A percentile compares a stretch with the other conserved stretches of the same genome.
Conservation (phyloP, 2,888 invertebrate species). For the Achlya flavicornis region DNA sequence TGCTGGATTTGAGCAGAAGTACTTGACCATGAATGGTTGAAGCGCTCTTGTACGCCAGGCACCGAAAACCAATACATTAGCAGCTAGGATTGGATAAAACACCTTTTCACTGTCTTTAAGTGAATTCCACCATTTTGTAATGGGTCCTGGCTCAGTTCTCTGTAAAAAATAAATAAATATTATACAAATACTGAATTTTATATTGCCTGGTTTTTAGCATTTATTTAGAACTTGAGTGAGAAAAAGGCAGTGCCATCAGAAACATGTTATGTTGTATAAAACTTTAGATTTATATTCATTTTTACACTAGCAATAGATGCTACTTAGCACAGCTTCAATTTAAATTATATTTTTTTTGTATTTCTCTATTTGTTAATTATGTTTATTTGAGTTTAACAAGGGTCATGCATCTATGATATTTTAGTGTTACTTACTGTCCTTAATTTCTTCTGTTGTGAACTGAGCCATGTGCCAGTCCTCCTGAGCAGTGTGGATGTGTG, state of each 20-base stretch:
- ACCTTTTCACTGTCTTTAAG: constrained; percentile 89
- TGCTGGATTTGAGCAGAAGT: constrained; percentile 93
- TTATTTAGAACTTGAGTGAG: too few species aligned
- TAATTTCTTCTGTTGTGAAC: constrained; percentile 67
- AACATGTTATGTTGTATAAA: too few species aligned
- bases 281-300: too few species aligned
- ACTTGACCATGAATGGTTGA: constrained; percentile 90
- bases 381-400: too few species aligned
- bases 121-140: constrained; percentile 88
- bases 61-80: constrained; percentile 91
- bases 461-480: constrained; percentile 81
- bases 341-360: too few species aligned
- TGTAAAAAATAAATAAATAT: too few species aligned
- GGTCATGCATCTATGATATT: neutral
- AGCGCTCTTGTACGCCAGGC: constrained; percentile 91
- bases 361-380: too few species aligned
- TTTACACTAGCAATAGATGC: too few species aligned
- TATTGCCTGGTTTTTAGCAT: too few species aligned
- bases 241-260: too few species aligned
- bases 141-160: constrained; percentile 67
- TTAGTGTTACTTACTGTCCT: constrained; percentile 54
- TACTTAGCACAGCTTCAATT: too few species aligned
- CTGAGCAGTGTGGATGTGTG: constrained; percentile 82
- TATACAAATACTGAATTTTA: too few species aligned
- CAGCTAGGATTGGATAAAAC: constrained; percentile 90